Evolutionary conservation across 2,113 vertebrate species (phyloP).

Genomic region (Oenanthe melanoleuca): DNA sequence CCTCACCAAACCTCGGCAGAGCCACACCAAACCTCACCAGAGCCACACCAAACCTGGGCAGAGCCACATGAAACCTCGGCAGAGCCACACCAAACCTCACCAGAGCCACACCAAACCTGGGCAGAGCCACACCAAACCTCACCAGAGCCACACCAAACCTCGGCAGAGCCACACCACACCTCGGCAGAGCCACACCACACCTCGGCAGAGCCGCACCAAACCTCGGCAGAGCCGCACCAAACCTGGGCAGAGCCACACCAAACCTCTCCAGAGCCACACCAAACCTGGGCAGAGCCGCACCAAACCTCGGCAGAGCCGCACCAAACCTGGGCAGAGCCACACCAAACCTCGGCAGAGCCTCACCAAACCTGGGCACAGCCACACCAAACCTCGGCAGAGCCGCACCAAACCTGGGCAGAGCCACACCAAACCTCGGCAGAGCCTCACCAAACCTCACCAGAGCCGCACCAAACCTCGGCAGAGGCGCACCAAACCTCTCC

Average conservation of each 20-base stretch:
- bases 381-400: fast-evolving
- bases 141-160: not conserved
- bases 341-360: not conserved
- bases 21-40: fast-evolving
- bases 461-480: not conserved
- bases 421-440: not conserved
- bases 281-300: not conserved
- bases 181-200: too few species aligned
- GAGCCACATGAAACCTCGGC: not conserved
- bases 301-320: not conserved
- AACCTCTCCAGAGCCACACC: too few species aligned
- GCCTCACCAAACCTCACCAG: too few species aligned
- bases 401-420: fast-evolving
- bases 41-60: not conserved
- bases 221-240: fast-evolving
- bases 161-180: fast-evolving
- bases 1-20: fast-evolving
- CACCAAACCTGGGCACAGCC: fast-evolving
- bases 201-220: too few species aligned
- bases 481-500: fast-evolving
- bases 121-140: fast-evolving
- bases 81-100: fast-evolving
- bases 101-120: fast-evolving
- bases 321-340: not conserved
- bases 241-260: fast-evolving